Evolutionary conservation across 1,140 invertebrate genomes (phyloP), one percentile per base, ranked within the genome.

Genomic region (Zaprionus vittiger): DNA sequence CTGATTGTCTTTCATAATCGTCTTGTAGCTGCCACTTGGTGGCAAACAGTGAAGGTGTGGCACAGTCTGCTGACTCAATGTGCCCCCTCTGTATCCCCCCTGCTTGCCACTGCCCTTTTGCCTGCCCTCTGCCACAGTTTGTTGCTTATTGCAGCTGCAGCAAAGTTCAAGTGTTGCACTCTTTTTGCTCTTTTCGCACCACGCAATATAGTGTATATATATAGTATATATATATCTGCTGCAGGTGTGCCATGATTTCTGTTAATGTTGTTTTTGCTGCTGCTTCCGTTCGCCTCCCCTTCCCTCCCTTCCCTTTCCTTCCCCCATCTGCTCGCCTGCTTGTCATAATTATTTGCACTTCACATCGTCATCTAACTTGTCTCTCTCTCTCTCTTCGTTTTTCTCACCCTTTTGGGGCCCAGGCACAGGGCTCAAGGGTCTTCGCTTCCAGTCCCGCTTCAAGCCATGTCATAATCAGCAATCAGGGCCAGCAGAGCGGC

Each of bases 1-100:
- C 85, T 84, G 84, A 89, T 87, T 87, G 85, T 89, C 85, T 90
- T 89, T 90, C 84, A 89, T 90, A 89, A 89, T 90, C 75, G 73
- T 73, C 37, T 74, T 44, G 52, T 66, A 31, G 68, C 65, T 68
- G 63, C 64, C 22, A 55, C 44, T 69, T 68, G 66, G 54, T 44
- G 41, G 38, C 17, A 26, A 26, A 34, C 31, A 34, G 37, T 22
- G 65, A 11, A 66, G 74, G 68, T 77, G 78, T 80, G 74, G 63
- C 64, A 60, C 60, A 52, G 57, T 64, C 56, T 73, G 55, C 74
- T 73, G 74, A 73, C 70, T 77, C 74, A 77, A 62, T 73, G 57
- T 73, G 57, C 28, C 56, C 4, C 4, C 24, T 26, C 4, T 5
- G 0, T 20, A 22, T 31, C 20, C 54, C 24, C 24, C 28, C 26